Evolutionary conservation across 2,888 invertebrate genomes (phyloP), one percentile per base, ranked within the genome.

Genomic region (Aphodius granarius): DNA sequence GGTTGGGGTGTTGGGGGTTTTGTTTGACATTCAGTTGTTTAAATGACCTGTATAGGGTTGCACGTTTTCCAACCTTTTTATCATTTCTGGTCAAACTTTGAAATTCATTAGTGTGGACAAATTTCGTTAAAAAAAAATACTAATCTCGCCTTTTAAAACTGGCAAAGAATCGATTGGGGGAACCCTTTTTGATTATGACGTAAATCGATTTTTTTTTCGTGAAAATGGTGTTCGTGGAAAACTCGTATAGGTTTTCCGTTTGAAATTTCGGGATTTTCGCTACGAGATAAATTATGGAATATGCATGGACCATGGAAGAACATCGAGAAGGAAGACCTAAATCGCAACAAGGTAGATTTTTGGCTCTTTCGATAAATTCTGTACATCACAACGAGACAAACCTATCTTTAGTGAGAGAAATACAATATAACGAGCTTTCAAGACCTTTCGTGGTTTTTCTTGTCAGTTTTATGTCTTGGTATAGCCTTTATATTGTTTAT

Each of bases 251-350:
- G 16, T 68, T 68, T 21, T n/a, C 20, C 21, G 13, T 20, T n/a
- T 22, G 16, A 21, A 68, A 20, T 21, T n/a, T 19, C 20, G n/a
- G 13, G 20, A 18, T 20, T 20, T 19, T 21, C 22, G n/a, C 19
- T 68, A 21, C n/a, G 20, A 18, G 21, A 9, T 9, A 66, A 83
- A 86, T 83, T 83, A 86, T 86, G 86, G 86, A 86, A 85, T 86
- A 81, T 77, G 76, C 84, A 83, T 86, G 86, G 86, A 85, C 83
- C 78, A 86, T 86, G 86, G 86, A 86, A 78, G 85, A 85, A 78
- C 82, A 84, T 77, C 82, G 86, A 76, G 85, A 85, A 78, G 76
- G 76, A 66, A 77, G 80, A 81, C 80, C 80, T 72, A 81, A 85
- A 80, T 83, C 73, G 72, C 76, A 71, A 65, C 81, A 81, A 79